Conservation (phyloP, 2,888 invertebrate species). For the Gymnocheta viridis region DNA sequence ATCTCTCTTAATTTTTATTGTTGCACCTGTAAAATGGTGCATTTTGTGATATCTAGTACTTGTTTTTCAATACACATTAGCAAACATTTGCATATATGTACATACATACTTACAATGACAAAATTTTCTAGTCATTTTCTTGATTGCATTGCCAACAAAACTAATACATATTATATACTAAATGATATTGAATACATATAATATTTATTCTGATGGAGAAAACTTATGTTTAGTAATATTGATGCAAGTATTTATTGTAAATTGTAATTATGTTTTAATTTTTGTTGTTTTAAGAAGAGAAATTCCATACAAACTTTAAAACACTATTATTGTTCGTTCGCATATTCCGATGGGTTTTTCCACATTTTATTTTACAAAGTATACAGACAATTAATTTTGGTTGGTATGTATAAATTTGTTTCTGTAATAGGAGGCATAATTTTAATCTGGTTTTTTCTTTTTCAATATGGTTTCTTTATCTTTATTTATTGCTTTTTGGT, state of each 20-base stretch:
- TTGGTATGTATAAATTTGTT: background rate
- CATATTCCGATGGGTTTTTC: no score
- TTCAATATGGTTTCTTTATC: slow-evolving; percentile 30
- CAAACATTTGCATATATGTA: background rate
- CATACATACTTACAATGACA: background rate
- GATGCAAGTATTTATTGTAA: no score
- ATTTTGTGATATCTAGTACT: slow-evolving; percentile 31
- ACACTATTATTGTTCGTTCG: no score
- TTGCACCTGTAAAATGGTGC: slow-evolving; percentile 49
- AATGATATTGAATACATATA: background rate
- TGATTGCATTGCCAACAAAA: background rate
- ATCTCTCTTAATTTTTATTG: slow-evolving; percentile 2
- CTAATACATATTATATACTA: background rate
- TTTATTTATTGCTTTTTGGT: slow-evolving; percentile 40
- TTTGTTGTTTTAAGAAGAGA: no score
- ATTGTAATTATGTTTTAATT: no score
- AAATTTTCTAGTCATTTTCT: background rate
- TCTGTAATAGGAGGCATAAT: background rate
- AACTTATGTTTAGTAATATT: background rate
- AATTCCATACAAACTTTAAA: no score
- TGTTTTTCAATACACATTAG: background rate
- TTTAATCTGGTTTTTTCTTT: slow-evolving; percentile 25
- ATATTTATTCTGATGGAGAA: background rate
- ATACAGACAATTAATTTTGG: background rate
- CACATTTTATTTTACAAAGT: background rate